Percentiles rank a stretch among this genome's conserved stretches.
Conservation (phyloP, 2,113 vertebrate genomes). For the Nannobrachium achirus region DNA sequence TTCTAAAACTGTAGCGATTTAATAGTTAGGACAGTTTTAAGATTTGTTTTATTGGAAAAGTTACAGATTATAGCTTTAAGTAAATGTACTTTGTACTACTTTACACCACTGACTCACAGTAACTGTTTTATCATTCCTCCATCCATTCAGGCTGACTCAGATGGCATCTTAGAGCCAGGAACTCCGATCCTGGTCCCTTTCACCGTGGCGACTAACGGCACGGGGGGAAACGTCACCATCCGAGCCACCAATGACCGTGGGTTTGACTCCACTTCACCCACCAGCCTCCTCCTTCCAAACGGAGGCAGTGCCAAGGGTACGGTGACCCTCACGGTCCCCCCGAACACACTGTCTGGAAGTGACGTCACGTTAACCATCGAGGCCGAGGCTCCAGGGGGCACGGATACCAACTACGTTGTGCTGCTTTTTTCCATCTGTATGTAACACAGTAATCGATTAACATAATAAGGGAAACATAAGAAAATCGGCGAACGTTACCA, state of each 20-base stretch:
- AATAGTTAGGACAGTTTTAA: no score
- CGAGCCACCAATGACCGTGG: conserved; percentile 46
- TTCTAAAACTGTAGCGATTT: no score
- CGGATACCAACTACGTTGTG: conserved; percentile 66
- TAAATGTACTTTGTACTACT: no score
- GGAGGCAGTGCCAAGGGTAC: conserved; percentile 44
- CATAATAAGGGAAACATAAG: no score
- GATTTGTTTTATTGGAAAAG: no score
- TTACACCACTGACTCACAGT: no score
- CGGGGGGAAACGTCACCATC: conserved; percentile 55
- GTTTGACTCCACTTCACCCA: conserved; percentile 40
- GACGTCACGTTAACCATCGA: conserved; percentile 72
- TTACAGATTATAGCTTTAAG: no score
- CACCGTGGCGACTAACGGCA: conserved; percentile 34
- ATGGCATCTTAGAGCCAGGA: conserved; percentile 47
- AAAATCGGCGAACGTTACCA: no score
- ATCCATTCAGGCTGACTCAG: conserved; percentile 48
- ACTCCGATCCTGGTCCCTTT: conserved; percentile 52
- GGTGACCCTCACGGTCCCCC: conserved; percentile 53
- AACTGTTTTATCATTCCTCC: not conserved
- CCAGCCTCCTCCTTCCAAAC: conserved; percentile 36
- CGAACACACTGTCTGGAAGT: conserved; percentile 58
- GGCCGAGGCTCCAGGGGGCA: conserved; percentile 29
- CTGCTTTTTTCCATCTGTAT: conserved; percentile 56
- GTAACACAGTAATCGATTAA: conserved; percentile 47